Conservation (phyloP, 1,140 invertebrate species). For the Pseudomyrmex gracilis region DNA sequence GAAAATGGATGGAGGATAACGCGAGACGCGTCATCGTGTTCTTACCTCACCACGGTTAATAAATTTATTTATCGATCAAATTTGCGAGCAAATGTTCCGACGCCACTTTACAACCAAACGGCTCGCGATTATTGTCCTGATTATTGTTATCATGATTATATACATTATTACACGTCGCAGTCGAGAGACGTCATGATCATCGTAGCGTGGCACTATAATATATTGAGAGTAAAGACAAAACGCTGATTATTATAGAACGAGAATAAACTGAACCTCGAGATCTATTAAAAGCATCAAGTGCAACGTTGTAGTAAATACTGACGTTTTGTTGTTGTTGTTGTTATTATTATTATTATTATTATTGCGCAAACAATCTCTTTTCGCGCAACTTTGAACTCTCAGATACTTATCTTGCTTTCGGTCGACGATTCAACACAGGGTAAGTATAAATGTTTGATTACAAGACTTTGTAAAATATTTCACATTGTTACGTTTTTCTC, state of each 20-base stretch:
- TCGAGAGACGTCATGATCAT: slow-evolving; percentile 46
- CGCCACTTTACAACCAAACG: slow-evolving; percentile 65
- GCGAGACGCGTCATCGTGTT: neutral
- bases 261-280: slow-evolving; percentile 43
- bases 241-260: slow-evolving; percentile 60
- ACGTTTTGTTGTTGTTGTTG: neutral
- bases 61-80: slow-evolving; percentile 36
- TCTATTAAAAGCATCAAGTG: slow-evolving; percentile 69
- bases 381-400: no score
- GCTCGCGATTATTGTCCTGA: slow-evolving; percentile 40
- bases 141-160: slow-evolving; percentile 54
- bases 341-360: no score
- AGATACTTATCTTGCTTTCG: no score
- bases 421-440: neutral
- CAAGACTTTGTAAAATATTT: no score
- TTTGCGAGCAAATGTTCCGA: slow-evolving; percentile 48
- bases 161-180: neutral
- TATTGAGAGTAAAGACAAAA: slow-evolving; percentile 52
- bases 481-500: no score
- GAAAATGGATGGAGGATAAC: no score
- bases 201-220: slow-evolving; percentile 63
- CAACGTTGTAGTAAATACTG: slow-evolving; percentile 59
- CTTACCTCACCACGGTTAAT: neutral
- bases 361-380: no score
- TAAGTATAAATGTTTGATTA: slow-evolving; percentile 5